Conservation (phyloP, 2,113 vertebrate genomes). For the Albula glossodonta region DNA sequence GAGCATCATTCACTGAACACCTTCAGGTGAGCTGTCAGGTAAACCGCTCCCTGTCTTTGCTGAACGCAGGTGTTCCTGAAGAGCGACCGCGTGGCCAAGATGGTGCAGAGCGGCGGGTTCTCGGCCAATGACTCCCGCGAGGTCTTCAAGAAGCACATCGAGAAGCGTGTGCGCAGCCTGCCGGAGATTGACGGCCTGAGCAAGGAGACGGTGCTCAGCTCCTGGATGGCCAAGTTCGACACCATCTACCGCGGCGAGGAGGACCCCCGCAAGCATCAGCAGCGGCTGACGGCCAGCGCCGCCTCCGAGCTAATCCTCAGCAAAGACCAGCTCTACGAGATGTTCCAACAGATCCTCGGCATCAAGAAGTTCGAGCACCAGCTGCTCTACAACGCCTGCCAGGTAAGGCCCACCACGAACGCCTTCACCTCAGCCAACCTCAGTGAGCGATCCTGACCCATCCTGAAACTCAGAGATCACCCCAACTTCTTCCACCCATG, state of each 20-base stretch:
- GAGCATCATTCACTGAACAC: background rate
- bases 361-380: conserved; percentile 99
- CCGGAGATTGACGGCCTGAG: conserved; percentile 96
- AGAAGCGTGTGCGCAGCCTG: conserved; percentile 95
- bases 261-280: conserved; percentile 95
- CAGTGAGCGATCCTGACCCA: no score
- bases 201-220: conserved; percentile 98
- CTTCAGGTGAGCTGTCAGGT: background rate
- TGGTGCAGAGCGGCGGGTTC: conserved; percentile 97
- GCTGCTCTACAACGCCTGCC: conserved; percentile 95
- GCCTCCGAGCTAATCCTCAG: conserved; percentile 97
- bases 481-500: no score
- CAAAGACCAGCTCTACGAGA: conserved; percentile 98
- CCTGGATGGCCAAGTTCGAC: conserved; percentile 99
- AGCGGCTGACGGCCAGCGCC: conserved; percentile 94
- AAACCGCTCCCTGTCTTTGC: conserved; percentile 18
- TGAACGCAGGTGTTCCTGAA: conserved; percentile 89
- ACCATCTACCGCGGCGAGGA: conserved; percentile 97
- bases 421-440: no score
- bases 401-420: conserved; percentile 72
- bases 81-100: conserved; percentile 94
- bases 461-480: no score
- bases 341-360: conserved; percentile 98
- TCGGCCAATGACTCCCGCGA: conserved; percentile 92
- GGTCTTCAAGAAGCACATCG: conserved; percentile 98